phyloP scores from a whole-genome alignment of 2,888 invertebrate species.

The Allygus modestus region DNA sequence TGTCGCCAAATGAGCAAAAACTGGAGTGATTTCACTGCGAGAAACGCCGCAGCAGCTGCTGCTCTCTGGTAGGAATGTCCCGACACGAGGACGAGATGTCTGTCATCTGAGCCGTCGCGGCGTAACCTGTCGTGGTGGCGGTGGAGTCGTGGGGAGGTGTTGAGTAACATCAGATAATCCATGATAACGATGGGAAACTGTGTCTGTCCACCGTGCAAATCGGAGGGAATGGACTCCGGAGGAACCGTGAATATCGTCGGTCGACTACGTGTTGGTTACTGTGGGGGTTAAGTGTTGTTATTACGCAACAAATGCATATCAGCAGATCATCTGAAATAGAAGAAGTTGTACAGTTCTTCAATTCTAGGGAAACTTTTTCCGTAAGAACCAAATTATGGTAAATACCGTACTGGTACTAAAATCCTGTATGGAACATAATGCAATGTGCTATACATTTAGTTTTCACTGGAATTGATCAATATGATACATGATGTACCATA shows the following conservation, averaged over 20 bases:
- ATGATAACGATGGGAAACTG: not conserved
- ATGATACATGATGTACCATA: no score
- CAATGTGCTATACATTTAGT: no score
- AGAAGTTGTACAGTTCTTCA: no score
- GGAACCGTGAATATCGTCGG: not conserved
- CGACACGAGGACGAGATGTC: not conserved
- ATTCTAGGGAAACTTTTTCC: no score
- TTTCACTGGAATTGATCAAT: no score
- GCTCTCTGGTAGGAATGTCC: not conserved
- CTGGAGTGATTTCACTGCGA: conserved; percentile 6
- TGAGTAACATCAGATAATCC: conserved; percentile 6
- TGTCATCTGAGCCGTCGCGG: not conserved
- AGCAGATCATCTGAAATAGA: no score
- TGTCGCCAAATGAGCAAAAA: conserved; percentile 31
- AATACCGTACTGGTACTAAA: no score
- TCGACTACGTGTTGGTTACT: no score
- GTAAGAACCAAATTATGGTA: no score
- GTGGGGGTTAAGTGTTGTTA: no score
- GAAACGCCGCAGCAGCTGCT: not conserved
- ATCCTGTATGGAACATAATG: no score
- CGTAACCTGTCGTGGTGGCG: not conserved
- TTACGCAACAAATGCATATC: no score
- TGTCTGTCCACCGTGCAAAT: conserved; percentile 4
- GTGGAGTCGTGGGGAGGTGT: not conserved
- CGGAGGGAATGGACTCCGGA: conserved; percentile 15